Base-by-base conservation (phyloP, 1,140 invertebrate genomes). In the Meteorus sp. region DNA sequence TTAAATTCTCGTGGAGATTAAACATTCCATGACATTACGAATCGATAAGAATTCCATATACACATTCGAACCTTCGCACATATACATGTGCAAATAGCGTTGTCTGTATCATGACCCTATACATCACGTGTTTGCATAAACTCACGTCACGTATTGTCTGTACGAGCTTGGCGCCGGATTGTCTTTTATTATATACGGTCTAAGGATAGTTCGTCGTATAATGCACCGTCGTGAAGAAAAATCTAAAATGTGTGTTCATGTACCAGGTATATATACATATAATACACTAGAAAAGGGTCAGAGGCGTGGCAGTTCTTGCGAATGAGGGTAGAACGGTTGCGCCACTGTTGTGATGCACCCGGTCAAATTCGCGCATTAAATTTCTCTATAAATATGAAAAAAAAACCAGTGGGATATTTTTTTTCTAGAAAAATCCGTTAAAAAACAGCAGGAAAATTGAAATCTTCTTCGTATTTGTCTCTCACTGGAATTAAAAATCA, bases 171-270 rank as follows among this genome's bases (percentile, higher is more conserved):
- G 23, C 45, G 45, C 22, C 45, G n/a, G 22, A 48, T 25, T 27
- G 22, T 11, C 23, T 29, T 48, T 20, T 22, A 13, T 39, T n/a
- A 15, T 23, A 13, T 22, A 2, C n/a, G 23, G 22, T 25, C 7
- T 15, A 52, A 6, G 15, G 11, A n/a, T 17, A 37, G 59, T 43
- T 15, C 27, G 44, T 25, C 50, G 51, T 22, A n/a, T 17, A 37
- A 61, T 43, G 19, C 27, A 39, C 33, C 50, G 51, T 53, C 51
- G 51, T 59, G 54, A 44, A 50, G 11, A 53, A 11, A 54, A 41
- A 51, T 37, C 35, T 20, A 31, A 25, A 29, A 19, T 35, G 29
- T 39, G 29, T 45, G 23, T 22, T 35, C 39, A 35, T n/a, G n/a
- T n/a, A n/a, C n/a, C n/a, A n/a, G n/a, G n/a, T n/a, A n/a, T n/a